Conservation (phyloP, 2,888 invertebrate genomes). For the Lydus trimaculatus region DNA sequence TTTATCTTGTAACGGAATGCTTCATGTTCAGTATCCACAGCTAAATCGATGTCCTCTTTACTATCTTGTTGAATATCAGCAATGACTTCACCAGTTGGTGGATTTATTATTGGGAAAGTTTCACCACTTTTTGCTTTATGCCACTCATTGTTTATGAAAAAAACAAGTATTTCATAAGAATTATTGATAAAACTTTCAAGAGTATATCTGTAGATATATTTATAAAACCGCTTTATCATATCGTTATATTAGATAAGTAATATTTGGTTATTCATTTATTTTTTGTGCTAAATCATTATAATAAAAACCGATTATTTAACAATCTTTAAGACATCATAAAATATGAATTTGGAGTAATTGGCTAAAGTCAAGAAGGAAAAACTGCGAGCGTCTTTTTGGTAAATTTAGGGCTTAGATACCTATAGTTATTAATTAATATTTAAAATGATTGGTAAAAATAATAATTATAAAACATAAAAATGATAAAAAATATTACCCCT, state of each 20-base stretch:
- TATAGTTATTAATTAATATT: too few species aligned
- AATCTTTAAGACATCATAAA: too few species aligned
- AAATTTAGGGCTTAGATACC: too few species aligned
- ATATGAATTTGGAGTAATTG: background rate
- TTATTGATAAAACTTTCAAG: too few species aligned
- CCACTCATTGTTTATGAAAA: slow-evolving; percentile 98
- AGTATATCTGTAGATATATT: too few species aligned
- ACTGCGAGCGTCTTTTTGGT: background rate
- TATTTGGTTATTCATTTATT: too few species aligned
- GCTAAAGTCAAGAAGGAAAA: background rate
- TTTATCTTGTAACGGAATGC: slow-evolving; percentile 81
- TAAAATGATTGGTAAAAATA: too few species aligned
- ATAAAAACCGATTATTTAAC: too few species aligned
- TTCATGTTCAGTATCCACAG: slow-evolving; percentile 79
- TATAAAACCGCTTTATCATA: too few species aligned
- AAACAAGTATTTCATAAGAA: too few species aligned
- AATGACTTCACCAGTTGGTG: slow-evolving; percentile 79
- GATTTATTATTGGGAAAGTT: slow-evolving; percentile 87
- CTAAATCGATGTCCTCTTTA: slow-evolving; percentile 77
- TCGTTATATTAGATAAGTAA: too few species aligned
- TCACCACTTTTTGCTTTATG: slow-evolving; percentile 86
- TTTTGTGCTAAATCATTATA: background rate
- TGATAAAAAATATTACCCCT: slow-evolving; percentile 66
- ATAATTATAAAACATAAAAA: too few species aligned
- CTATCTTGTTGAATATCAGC: slow-evolving; percentile 81